Percentiles rank a stretch among this genome's conserved stretches.
Conservation (phyloP, 2,113 vertebrate genomes). For the Candoia aspera region DNA sequence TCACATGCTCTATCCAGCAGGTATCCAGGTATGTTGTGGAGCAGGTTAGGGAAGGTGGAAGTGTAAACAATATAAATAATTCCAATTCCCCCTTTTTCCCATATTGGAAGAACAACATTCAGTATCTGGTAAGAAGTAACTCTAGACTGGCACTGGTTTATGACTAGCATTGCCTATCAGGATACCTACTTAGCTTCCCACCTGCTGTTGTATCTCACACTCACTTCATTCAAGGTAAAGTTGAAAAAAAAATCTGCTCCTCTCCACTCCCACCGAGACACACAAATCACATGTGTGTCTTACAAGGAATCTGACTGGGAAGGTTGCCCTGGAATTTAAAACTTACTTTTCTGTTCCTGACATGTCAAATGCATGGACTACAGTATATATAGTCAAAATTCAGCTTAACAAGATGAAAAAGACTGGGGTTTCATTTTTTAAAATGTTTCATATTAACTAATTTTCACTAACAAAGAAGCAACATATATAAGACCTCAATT, state of each 20-base stretch:
- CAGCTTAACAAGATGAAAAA: not conserved
- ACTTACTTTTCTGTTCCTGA: not conserved
- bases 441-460: not conserved
- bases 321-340: not conserved
- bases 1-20: not conserved
- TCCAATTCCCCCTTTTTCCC: too few species aligned
- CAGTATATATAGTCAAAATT: not conserved
- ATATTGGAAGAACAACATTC: not conserved
- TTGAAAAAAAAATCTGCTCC: too few species aligned
- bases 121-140: not conserved
- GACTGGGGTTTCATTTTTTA: not conserved
- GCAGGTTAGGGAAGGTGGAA: not conserved
- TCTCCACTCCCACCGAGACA: too few species aligned
- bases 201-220: not conserved
- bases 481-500: not conserved
- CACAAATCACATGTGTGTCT: too few species aligned
- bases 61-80: not conserved
- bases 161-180: not conserved
- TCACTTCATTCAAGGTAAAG: not conserved
- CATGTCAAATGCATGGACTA: not conserved
- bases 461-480: not conserved
- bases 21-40: not conserved
- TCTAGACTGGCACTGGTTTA: not conserved
- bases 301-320: not conserved
- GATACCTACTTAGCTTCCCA: not conserved